Evolutionary conservation across 2,888 invertebrate species (phyloP).

Genomic region (Eilema caniola): DNA sequence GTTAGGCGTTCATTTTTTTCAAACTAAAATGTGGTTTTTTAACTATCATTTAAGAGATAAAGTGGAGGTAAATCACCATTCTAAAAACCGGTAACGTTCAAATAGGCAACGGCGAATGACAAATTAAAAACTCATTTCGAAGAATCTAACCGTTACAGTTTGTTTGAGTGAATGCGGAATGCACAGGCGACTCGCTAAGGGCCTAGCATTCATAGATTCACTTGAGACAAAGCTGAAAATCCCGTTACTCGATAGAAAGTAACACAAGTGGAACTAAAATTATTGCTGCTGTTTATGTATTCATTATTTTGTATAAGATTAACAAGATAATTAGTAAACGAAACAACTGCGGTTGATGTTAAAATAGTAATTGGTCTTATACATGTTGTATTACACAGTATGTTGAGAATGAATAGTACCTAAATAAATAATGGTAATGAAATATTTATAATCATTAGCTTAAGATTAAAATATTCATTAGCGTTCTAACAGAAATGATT

Average conservation of each 20-base stretch:
- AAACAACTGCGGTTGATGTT: background rate
- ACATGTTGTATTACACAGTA: background rate
- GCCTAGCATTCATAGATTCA: slow-evolving; percentile 54
- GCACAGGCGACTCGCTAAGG: slow-evolving; percentile 20
- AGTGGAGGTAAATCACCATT: slow-evolving; percentile 14
- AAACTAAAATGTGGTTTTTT: background rate
- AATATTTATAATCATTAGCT: background rate
- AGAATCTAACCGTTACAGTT: slow-evolving; percentile 51
- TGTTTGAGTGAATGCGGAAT: slow-evolving; percentile 28
- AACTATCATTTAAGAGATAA: background rate
- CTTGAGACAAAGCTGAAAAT: slow-evolving; percentile 72
- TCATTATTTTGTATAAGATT: slow-evolving; percentile 46
- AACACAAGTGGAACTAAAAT: slow-evolving; percentile 78
- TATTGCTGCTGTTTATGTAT: slow-evolving; percentile 73
- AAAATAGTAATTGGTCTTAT: background rate
- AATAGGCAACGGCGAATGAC: slow-evolving; percentile 27
- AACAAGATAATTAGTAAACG: slow-evolving; percentile 1
- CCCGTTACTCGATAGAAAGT: slow-evolving; percentile 79
- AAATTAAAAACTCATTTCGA: slow-evolving; percentile 53
- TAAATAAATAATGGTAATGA: background rate
- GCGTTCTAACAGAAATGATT: background rate
- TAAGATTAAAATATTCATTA: background rate
- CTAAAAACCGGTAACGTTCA: slow-evolving; percentile 29
- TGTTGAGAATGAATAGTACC: background rate
- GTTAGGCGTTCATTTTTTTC: too few relatives aligned